Evolutionary conservation across 2,888 invertebrate genomes (phyloP).

Genomic region (Cephalotes varians): DNA sequence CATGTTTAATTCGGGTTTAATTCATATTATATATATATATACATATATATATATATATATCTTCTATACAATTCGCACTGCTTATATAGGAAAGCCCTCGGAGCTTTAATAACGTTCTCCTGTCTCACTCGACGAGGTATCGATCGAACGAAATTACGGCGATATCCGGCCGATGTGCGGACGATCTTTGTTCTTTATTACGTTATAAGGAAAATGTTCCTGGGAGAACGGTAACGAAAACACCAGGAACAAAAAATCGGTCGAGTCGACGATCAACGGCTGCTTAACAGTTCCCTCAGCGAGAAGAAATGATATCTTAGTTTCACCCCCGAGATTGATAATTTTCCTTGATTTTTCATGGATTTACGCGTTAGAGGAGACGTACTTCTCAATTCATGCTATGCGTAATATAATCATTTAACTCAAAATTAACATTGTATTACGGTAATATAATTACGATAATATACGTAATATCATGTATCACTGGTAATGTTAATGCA

Average conservation of each 20-base stretch:
- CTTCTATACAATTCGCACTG: slow-evolving; percentile 25
- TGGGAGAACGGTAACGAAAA: not conserved
- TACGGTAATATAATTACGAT: not conserved
- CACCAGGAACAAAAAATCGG: not conserved
- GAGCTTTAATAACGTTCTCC: slow-evolving; percentile 56
- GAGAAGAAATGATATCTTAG: slow-evolving; percentile 8
- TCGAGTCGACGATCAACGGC: slow-evolving; percentile 2
- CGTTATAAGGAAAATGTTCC: not conserved
- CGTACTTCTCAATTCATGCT: not conserved
- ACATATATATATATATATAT: too few species aligned
- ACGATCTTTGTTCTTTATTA: slow-evolving; percentile 31
- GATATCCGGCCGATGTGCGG: slow-evolving; percentile 3
- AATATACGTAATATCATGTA: slow-evolving; percentile 6
- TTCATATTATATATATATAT: slow-evolving; percentile 47
- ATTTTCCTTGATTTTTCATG: slow-evolving; percentile 25
- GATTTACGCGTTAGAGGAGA: not conserved
- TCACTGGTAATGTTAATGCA: slow-evolving; percentile 16
- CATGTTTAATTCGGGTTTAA: slow-evolving; percentile 68
- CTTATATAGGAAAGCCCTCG: slow-evolving; percentile 37
- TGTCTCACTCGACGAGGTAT: slow-evolving; percentile 41
- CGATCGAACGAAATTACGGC: slow-evolving; percentile 59
- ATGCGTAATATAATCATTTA: slow-evolving; percentile 25
- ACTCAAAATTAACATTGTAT: not conserved
- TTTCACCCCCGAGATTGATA: slow-evolving; percentile 6
- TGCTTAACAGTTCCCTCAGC: slow-evolving; percentile 8